Evolutionary conservation across 2,797 vertebrate genomes (phyloP).

Genomic region (Glyptemys insculpta): DNA sequence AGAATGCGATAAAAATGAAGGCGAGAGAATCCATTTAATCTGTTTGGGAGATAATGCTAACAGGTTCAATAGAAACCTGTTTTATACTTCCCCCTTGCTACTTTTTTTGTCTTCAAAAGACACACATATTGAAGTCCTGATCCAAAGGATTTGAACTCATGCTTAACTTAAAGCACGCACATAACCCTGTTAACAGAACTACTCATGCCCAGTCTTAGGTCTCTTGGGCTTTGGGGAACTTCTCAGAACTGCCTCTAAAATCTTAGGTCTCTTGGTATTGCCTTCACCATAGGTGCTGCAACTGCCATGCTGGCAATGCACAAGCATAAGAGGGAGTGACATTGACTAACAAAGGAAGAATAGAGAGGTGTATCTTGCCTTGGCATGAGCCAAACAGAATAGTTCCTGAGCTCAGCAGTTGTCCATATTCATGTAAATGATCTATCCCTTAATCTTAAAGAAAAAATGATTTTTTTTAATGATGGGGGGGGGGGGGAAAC

Average conservation of each 20-base stretch:
- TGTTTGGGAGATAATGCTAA: fast-evolving
- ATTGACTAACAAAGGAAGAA: not conserved
- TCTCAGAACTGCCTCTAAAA: not conserved
- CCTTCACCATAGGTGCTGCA: not conserved
- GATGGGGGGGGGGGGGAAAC: not conserved
- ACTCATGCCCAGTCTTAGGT: not conserved
- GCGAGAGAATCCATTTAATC: fast-evolving
- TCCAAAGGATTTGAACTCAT: not conserved
- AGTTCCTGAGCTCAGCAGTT: too few relatives aligned
- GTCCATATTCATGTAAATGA: not conserved
- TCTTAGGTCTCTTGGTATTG: not conserved
- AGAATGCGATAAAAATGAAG: not conserved
- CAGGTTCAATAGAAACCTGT: fast-evolving
- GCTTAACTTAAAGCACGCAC: not conserved
- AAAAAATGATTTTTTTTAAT: not conserved
- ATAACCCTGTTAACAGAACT: not conserved
- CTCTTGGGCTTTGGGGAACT: not conserved
- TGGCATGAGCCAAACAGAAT: not conserved
- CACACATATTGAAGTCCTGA: not conserved
- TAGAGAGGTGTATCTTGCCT: not conserved
- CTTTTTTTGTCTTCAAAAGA: not conserved
- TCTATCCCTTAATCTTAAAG: not conserved
- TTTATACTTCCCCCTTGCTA: not conserved
- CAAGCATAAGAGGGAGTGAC: not conserved
- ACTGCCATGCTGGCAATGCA: not conserved